Evolutionary conservation across 2,888 invertebrate genomes (phyloP), one percentile per base, ranked within the genome.

Genomic region (Tortricodes alternella): DNA sequence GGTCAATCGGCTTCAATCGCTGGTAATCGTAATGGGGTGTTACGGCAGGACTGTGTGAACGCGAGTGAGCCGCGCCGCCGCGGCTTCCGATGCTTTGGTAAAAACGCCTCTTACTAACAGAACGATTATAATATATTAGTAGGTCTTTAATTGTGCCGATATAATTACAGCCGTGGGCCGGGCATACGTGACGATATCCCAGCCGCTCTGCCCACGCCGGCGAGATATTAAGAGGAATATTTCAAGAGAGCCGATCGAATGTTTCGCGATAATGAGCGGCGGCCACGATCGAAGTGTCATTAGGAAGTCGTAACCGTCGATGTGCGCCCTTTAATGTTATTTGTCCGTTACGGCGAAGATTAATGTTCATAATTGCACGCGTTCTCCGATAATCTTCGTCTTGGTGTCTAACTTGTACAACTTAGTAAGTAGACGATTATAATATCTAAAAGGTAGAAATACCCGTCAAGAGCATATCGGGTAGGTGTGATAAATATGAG

Each of bases 111-210:
- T 83, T 80, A 82, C 85, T 86, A 81, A 88, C 85, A 75, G 83
- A 85, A 81, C 89, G 86, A 89, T 90, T 90, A 90, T 90, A 89
- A 87, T 90, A 89, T 90, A 90, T 90, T 90, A 89, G 90, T 89
- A 83, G 78, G 76, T 70, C 79, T 86, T 86, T 90, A 90, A 90
- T 89, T 89, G 88, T 83, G 76, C 71, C 84, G 86, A 90, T 90
- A 90, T 90, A 90, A 90, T 90, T 88, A 89, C 82, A 79, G 66
- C 78, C 81, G 81, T 82, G 76, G 74, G 74, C 74, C 66, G 80
- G 70, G 79, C 74, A 84, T 83, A 89, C 90, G 90, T 90, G 90
- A 89, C 89, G 83, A 90, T 90, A 90, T 89, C 83, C 89, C 84
- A 78, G 69, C 73, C 76, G 76, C 70, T 73, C 80, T 76, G 78